Evolutionary conservation across 2,888 invertebrate species (phyloP).

Genomic region (Unio pictorum): DNA sequence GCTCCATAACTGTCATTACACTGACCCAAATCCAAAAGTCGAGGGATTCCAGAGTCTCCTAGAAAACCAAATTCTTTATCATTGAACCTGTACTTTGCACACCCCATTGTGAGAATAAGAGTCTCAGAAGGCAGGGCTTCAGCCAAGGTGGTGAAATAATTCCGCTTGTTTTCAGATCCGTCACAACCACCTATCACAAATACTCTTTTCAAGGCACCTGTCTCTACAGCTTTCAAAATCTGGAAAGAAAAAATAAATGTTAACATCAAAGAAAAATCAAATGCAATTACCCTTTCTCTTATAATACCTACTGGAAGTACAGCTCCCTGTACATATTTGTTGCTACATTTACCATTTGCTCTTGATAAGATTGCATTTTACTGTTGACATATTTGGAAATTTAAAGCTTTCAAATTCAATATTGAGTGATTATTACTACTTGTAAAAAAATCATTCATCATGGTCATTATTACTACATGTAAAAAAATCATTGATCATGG

Average conservation of each 20-base stretch:
- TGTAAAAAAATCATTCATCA: too few species aligned
- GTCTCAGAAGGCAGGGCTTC: slow-evolving; percentile 45
- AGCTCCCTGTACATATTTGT: background rate
- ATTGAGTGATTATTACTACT: too few species aligned
- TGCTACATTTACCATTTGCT: too few species aligned
- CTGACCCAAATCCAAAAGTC: slow-evolving; percentile 54
- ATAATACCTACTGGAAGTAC: background rate
- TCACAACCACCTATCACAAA: slow-evolving; percentile 61
- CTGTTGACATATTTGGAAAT: too few species aligned
- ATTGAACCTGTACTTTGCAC: slow-evolving; percentile 56
- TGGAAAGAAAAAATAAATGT: slow-evolving; percentile 9
- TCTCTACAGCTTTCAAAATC: slow-evolving; percentile 44
- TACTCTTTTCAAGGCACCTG: slow-evolving; percentile 44
- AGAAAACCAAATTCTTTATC: slow-evolving; percentile 43
- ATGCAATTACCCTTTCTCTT: background rate
- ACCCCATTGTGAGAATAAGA: slow-evolving; percentile 56
- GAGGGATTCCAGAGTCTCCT: slow-evolving; percentile 51
- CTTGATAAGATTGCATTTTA: too few species aligned
- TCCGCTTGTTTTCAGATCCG: slow-evolving; percentile 53
- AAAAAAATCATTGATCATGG: too few species aligned
- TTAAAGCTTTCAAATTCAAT: too few species aligned
- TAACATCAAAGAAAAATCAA: background rate
- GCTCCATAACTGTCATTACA: slow-evolving; percentile 56
- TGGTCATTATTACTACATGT: too few species aligned
- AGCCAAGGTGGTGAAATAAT: slow-evolving; percentile 49